Percentiles rank a stretch among this genome's conserved stretches.
These are phyloP conservation scores for Dolomedes plantarius DNA, from an alignment of 2,888 invertebrate genomes.

Conservation along the genomic window DNA sequence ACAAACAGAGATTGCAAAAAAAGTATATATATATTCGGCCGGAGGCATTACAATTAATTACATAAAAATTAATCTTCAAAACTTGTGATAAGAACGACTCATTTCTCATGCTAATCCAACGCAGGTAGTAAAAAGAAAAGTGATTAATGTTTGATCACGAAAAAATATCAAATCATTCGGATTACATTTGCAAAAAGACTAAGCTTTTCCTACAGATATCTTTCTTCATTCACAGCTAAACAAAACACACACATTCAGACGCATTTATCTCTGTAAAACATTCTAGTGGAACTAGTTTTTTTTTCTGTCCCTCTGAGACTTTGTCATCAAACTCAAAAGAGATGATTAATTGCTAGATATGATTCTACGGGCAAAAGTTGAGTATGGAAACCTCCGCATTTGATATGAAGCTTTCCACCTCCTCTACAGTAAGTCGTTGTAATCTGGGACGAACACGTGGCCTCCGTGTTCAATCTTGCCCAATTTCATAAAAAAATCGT, in stretches of 20 bases:
- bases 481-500: no score
- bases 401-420: background rate
- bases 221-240: background rate
- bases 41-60: background rate
- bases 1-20: no score
- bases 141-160: background rate
- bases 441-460: background rate
- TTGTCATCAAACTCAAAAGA: background rate
- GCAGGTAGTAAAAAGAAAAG: background rate
- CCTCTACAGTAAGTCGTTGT: background rate
- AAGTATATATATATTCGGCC: background rate
- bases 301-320: background rate
- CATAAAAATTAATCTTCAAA: background rate
- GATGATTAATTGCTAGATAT: background rate
- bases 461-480: background rate
- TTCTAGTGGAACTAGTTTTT: slow-evolving; percentile 3
- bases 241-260: background rate
- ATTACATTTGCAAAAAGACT: background rate
- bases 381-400: background rate
- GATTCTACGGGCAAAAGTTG: background rate
- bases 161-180: background rate
- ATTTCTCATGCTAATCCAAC: background rate
- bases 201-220: background rate
- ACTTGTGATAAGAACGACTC: background rate
- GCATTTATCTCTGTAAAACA: slow-evolving; percentile 4